Conservation (phyloP, 2,888 invertebrate species). For the Colostygia pectinataria region DNA sequence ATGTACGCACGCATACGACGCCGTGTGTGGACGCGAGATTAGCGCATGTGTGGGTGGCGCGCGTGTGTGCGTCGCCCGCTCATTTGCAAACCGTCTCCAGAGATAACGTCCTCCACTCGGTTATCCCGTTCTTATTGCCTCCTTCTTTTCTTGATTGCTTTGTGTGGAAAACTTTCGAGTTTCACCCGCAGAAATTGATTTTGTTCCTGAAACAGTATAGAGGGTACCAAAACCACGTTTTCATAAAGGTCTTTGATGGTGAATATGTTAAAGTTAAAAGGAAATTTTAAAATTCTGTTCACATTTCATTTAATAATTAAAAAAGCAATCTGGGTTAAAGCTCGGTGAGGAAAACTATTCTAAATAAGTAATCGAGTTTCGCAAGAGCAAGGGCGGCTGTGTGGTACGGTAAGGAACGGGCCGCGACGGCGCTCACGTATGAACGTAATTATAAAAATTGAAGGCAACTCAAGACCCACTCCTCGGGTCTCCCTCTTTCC, state of each 20-base stretch:
- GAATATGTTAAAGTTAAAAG: slow-evolving; percentile 6
- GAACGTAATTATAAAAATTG: slow-evolving; percentile 84
- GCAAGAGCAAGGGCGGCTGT: slow-evolving; percentile 36
- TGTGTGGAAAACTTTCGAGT: slow-evolving; percentile 76
- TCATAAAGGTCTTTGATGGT: slow-evolving; percentile 9
- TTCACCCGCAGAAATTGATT: slow-evolving; percentile 73
- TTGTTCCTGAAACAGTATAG: slow-evolving; percentile 66
- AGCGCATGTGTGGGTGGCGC: slow-evolving; percentile 58
- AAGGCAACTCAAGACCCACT: slow-evolving; percentile 74
- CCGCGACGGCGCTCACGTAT: slow-evolving; percentile 83
- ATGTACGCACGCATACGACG: slow-evolving; percentile 73
- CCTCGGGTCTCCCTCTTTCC: slow-evolving; percentile 74
- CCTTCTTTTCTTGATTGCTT: slow-evolving; percentile 79
- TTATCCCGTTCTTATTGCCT: slow-evolving; percentile 81
- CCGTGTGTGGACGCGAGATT: slow-evolving; percentile 71
- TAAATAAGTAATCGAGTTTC: slow-evolving; percentile 64
- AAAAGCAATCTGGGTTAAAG: slow-evolving; percentile 56
- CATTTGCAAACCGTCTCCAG: slow-evolving; percentile 83
- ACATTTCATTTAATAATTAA: slow-evolving; percentile 53
- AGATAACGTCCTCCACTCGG: slow-evolving; percentile 81
- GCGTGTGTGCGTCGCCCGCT: slow-evolving; percentile 70
- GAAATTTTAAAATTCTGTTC: slow-evolving; percentile 37
- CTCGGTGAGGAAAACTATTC: slow-evolving; percentile 56
- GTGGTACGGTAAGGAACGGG: slow-evolving; percentile 40
- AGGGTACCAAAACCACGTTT: slow-evolving; percentile 39